Evolutionary conservation across 2,113 vertebrate genomes (phyloP).

Genomic region (Myotis brandtii): DNA sequence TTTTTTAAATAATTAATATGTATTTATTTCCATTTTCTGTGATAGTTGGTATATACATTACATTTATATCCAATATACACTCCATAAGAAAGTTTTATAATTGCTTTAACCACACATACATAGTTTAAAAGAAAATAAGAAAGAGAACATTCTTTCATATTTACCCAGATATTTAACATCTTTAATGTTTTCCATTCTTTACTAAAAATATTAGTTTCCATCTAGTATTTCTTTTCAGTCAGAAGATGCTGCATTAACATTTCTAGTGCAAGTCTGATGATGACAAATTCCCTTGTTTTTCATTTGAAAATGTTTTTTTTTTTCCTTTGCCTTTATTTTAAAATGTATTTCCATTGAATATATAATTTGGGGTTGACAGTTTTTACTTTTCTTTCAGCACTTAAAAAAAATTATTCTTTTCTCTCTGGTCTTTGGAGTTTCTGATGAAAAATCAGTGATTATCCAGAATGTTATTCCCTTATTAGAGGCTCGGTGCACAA

Average conservation of each 20-base stretch:
- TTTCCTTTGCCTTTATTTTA: background rate
- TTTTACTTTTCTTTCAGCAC: slow-evolving; percentile 5
- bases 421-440: background rate
- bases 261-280: background rate
- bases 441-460: slow-evolving; percentile 24
- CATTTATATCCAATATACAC: background rate
- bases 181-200: slow-evolving; percentile 40
- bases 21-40: background rate
- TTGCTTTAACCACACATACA: background rate
- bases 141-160: background rate
- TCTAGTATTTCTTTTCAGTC: slow-evolving; percentile 29
- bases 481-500: too few species aligned
- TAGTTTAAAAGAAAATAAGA: slow-evolving; percentile 27
- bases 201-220: slow-evolving; percentile 50
- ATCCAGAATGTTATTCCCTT: background rate
- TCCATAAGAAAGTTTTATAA: background rate
- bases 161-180: slow-evolving; percentile 42
- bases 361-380: background rate
- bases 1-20: background rate
- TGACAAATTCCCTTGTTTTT: slow-evolving; percentile 45
- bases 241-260: slow-evolving; percentile 16
- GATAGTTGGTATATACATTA: background rate
- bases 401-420: slow-evolving; percentile 32
- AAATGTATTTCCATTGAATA: slow-evolving; percentile 43
- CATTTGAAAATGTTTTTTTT: slow-evolving; percentile 62